Conservation (phyloP, 2,113 vertebrate genomes). For the Neoarius graeffei region DNA sequence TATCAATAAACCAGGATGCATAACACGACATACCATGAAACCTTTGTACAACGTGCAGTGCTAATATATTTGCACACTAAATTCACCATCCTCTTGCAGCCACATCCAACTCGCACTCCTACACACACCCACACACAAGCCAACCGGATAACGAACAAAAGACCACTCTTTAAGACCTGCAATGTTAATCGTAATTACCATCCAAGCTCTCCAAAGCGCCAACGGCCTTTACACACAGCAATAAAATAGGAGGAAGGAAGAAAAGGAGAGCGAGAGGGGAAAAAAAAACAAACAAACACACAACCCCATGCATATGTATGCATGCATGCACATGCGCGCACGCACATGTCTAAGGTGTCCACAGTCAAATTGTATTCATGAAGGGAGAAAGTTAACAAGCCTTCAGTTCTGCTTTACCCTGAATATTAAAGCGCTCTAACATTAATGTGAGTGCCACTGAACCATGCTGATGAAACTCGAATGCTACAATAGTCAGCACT, state of each 20-base stretch:
- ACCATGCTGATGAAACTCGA: background rate
- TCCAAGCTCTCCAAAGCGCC: background rate
- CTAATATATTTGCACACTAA: slow-evolving; percentile 18
- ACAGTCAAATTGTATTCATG: background rate
- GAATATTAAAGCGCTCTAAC: background rate
- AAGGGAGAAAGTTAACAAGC: background rate
- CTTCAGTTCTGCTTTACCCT: background rate
- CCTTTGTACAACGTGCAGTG: background rate
- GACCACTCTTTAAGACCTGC: background rate
- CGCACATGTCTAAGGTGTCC: background rate
- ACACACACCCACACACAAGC: slow-evolving; percentile 3
- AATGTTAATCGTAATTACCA: background rate
- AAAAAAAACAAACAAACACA: too few species aligned
- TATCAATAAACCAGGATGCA: background rate
- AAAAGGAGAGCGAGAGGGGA: too few species aligned
- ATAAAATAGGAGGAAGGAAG: background rate
- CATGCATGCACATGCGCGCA: too few species aligned
- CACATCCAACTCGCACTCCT: slow-evolving; percentile 41
- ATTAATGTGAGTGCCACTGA: background rate
- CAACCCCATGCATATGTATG: too few species aligned
- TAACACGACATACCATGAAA: background rate
- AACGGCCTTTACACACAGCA: background rate
- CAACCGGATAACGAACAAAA: slow-evolving; percentile 10
- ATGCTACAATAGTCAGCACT: background rate
- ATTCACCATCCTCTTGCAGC: slow-evolving; percentile 24